A percentile compares a stretch with the other conserved stretches of the same genome.
Evolutionary conservation across 2,888 invertebrate genomes (phyloP).

Genomic region (Acleris holmiana): DNA sequence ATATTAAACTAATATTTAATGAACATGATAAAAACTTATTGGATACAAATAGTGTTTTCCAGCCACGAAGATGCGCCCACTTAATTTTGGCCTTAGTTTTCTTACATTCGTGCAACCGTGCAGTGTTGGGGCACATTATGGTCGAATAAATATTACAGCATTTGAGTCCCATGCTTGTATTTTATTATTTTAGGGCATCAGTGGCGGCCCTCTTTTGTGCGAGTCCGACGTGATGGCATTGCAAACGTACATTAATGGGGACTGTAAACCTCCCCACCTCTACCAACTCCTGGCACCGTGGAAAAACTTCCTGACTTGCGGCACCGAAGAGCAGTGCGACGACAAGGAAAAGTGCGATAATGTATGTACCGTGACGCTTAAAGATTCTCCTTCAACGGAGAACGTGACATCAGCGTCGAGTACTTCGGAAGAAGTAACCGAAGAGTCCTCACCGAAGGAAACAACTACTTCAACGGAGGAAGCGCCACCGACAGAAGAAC

Average conservation of each 20-base stretch:
- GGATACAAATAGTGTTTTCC: too few relatives aligned
- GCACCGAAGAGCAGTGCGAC: conserved; percentile 59
- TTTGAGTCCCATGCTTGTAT: background rate
- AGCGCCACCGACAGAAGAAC: too few relatives aligned
- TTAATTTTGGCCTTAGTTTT: too few relatives aligned
- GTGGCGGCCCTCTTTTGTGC: conserved; percentile 74
- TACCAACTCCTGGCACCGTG: conserved; percentile 66
- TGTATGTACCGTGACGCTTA: conserved; percentile 59
- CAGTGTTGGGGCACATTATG: too few relatives aligned
- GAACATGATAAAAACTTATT: too few relatives aligned
- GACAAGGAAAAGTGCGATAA: conserved; percentile 54
- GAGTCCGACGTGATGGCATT: conserved; percentile 62
- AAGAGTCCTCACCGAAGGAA: background rate
- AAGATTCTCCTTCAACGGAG: conserved; percentile 52
- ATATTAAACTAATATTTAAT: too few relatives aligned
- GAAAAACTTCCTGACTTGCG: conserved; percentile 66
- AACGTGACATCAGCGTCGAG: conserved; percentile 19
- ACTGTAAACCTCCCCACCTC: conserved; percentile 67
- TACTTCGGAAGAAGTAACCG: conserved; percentile 15
- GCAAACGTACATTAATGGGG: conserved; percentile 68
- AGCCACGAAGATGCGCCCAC: too few relatives aligned
- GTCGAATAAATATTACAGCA: too few relatives aligned
- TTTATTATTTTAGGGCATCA: conserved; percentile 60
- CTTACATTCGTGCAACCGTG: too few relatives aligned
- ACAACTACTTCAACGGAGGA: background rate